Conservation (phyloP, 1,140 invertebrate species). For the Scylla paramamosain region DNA sequence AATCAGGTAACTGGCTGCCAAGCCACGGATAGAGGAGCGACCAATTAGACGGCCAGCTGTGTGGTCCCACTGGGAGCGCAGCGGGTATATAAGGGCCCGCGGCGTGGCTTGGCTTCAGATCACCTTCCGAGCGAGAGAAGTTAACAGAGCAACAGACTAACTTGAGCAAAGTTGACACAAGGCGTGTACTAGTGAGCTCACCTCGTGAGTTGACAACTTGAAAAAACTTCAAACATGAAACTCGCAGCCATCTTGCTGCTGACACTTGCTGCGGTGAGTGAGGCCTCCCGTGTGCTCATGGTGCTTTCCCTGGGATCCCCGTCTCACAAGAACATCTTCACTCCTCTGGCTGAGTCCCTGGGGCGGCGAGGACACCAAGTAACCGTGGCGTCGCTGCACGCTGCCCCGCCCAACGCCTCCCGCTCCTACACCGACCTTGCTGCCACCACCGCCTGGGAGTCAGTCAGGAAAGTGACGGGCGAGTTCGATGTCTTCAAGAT, state of each 20-base stretch:
- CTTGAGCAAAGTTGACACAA: background rate
- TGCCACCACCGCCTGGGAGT: constrained; percentile 62
- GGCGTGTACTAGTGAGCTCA: background rate
- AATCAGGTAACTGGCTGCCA: background rate
- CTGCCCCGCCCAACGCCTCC: constrained; percentile 78
- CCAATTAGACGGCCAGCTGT: background rate
- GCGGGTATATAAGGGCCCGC: constrained; percentile 35
- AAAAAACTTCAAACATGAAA: constrained; percentile 5
- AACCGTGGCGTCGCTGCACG: constrained; percentile 82
- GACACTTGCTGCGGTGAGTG: constrained; percentile 29
- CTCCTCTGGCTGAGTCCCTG: constrained; percentile 81
- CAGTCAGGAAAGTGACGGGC: constrained; percentile 69
- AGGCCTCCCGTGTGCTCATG: constrained; percentile 74
- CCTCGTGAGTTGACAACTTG: background rate
- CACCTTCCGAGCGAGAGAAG: background rate
- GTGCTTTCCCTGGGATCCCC: constrained; percentile 73
- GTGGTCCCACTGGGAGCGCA: background rate
- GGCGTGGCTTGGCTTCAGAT: background rate
- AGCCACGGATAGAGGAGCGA: background rate
- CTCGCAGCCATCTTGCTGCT: background rate
- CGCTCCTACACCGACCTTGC: constrained; percentile 76
- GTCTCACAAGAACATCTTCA: constrained; percentile 83
- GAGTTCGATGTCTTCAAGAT: constrained; percentile 76
- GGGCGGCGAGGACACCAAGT: constrained; percentile 84
- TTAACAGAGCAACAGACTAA: background rate